A percentile compares a stretch with the other conserved stretches of the same genome.
Evolutionary conservation across 2,113 vertebrate species (phyloP).

Genomic region (Boulengerochromis microlepis): DNA sequence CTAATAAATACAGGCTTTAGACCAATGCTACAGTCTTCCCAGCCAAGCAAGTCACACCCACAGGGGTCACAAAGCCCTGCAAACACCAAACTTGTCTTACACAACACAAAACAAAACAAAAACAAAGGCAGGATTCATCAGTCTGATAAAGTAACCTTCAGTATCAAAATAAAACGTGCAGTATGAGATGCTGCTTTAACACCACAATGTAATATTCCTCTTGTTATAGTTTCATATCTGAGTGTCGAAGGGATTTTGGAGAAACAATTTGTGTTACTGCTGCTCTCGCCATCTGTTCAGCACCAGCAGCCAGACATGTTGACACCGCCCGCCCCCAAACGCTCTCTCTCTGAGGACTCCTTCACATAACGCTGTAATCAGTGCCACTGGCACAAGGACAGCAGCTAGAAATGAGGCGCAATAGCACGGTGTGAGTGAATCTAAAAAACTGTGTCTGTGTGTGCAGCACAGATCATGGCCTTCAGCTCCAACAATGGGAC

Average conservation of each 20-base stretch:
- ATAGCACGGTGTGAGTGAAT: background rate
- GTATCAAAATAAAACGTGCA: background rate
- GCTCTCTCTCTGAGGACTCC: background rate
- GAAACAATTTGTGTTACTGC: background rate
- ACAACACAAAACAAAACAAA: background rate
- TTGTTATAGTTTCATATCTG: background rate
- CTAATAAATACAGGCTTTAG: background rate
- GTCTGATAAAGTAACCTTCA: background rate
- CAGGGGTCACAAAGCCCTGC: background rate
- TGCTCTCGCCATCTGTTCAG: conserved; percentile 41
- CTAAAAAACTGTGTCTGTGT: background rate
- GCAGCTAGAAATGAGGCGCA: background rate
- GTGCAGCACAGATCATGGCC: background rate
- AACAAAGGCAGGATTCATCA: background rate
- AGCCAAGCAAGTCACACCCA: background rate
- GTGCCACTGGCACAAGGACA: background rate
- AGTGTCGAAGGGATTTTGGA: background rate
- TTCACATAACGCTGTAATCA: conserved; percentile 1
- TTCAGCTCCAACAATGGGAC: background rate
- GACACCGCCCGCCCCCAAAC: background rate
- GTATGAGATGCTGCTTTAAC: background rate
- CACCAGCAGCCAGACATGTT: conserved; percentile 4
- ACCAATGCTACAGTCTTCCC: background rate
- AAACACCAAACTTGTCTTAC: background rate
- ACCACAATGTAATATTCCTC: background rate